Evolutionary conservation across 2,888 invertebrate genomes (phyloP).

Genomic region (Habrosyne pyritoides): DNA sequence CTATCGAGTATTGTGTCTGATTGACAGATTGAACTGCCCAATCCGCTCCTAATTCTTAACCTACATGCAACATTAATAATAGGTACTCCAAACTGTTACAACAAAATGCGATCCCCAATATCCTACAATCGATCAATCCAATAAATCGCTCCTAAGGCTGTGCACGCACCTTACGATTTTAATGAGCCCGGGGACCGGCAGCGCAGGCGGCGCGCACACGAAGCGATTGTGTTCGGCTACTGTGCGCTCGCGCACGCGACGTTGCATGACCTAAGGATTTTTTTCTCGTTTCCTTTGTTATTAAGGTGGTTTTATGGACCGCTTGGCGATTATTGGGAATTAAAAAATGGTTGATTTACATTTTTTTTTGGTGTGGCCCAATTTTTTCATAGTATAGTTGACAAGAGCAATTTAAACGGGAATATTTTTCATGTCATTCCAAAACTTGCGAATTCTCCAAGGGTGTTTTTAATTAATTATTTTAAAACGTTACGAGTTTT

Average conservation of each 20-base stretch:
- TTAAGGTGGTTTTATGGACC: conserved; percentile 34
- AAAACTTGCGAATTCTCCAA: too few species aligned
- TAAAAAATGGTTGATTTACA: not conserved
- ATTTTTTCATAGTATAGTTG: too few species aligned
- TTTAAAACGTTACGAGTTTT: not conserved
- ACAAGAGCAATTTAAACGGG: too few species aligned
- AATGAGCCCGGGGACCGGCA: conserved; percentile 32
- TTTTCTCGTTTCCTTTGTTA: conserved; percentile 41
- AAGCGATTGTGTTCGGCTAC: conserved; percentile 39
- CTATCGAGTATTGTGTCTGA: not conserved
- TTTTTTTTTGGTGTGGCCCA: not conserved
- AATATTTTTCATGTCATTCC: too few species aligned
- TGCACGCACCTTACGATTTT: conserved; percentile 35
- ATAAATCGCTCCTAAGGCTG: conserved; percentile 26
- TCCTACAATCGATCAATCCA: conserved; percentile 27
- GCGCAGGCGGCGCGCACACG: conserved; percentile 29
- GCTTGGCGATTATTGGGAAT: conserved; percentile 21
- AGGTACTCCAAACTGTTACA: not conserved
- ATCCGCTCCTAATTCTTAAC: not conserved
- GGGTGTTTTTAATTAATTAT: too few species aligned
- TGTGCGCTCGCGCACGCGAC: conserved; percentile 68
- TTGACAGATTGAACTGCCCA: not conserved
- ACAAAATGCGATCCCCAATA: conserved; percentile 11
- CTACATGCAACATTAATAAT: not conserved
- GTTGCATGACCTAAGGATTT: conserved; percentile 64